Base-by-base conservation (phyloP, 2,888 invertebrate species). In the Drosophila conformis region DNA sequence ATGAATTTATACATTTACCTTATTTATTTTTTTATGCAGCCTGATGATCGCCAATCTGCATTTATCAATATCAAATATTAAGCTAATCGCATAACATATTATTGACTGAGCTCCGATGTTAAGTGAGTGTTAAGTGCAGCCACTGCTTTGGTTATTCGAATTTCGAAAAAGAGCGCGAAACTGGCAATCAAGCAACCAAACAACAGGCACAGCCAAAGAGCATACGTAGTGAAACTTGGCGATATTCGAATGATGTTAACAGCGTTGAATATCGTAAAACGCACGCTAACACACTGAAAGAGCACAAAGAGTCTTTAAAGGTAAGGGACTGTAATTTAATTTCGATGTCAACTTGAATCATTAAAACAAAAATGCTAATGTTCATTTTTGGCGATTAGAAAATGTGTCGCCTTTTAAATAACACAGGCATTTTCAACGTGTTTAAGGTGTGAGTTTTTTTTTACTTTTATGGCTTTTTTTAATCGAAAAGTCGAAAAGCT, bases 151-250 rank as follows among this genome's bases (percentile, higher is more conserved):
- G 62, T 69, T 72, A 60, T 73, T 79, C 76, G 78, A 79, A 73
- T 4, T 65, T 67, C 53, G 62, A 54, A 54, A 42, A 40, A 71
- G 80, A 75, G 65, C 42, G 35, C 10, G 2, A 40, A 60, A 33
- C 13, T 21, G 46, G 21, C 48, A 15, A 15, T 7, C 11, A 18
- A 33, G 2, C 18, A 67, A 25, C 27, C 29, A 31, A 15, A 15
- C 48, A 36, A 33, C 25, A 36, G 38, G 29, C 52, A 53, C 21
- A 21, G 13, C 13, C 42, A 15, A 74, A 71, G 68, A 75, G 77
- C 61, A 69, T 53, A 27, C 25, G 8, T 0, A n/a, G 10, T 33
- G 71, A 73, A 83, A 80, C 87, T 86, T 76, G 89, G 81, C 77
- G 77, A 56, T 78, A 67, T 75, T 79, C 71, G 67, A 60, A 61